Percentiles rank a stretch among this genome's conserved stretches.
These are phyloP conservation scores for Drosophila pseudotalamancana DNA, from an alignment of 2,888 invertebrate species.

Conservation along the genomic window DNA sequence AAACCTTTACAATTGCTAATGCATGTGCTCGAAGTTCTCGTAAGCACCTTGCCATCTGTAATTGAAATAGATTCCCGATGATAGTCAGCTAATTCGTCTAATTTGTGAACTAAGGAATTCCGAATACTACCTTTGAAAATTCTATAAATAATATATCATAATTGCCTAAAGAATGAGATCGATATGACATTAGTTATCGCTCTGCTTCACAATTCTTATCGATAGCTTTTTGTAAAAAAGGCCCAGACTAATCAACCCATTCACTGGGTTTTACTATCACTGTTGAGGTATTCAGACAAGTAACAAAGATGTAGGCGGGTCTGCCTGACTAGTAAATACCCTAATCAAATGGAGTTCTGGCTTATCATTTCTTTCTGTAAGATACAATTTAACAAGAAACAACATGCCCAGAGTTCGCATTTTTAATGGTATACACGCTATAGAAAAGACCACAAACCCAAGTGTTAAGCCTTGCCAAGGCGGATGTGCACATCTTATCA, in stretches of 20 bases:
- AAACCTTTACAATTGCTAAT: conserved; percentile 7
- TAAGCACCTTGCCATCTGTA: conserved; percentile 13
- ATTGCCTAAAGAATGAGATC: background rate
- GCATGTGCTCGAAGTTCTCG: conserved; percentile 1
- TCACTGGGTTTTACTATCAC: background rate
- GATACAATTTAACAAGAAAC: too few species aligned
- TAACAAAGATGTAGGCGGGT: too few species aligned
- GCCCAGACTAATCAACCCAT: conserved; percentile 12
- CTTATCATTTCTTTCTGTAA: too few species aligned
- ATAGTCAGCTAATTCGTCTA: conserved; percentile 6
- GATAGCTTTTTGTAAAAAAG: background rate
- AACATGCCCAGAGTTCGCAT: too few species aligned
- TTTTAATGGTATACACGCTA: too few species aligned
- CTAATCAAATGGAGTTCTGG: too few species aligned
- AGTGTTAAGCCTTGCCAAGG: too few species aligned
- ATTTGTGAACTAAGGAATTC: conserved; percentile 24
- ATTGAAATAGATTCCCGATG: conserved; percentile 15
- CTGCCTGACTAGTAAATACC: too few species aligned
- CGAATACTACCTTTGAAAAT: background rate
- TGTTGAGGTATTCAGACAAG: too few species aligned
- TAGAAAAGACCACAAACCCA: too few species aligned
- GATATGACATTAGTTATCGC: background rate
- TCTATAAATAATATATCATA: too few species aligned
- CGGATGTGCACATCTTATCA: too few species aligned
- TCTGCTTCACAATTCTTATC: background rate